Evolutionary conservation across 2,888 invertebrate species (phyloP), one percentile per base, ranked within the genome.

Genomic region (Acheta domesticus): DNA sequence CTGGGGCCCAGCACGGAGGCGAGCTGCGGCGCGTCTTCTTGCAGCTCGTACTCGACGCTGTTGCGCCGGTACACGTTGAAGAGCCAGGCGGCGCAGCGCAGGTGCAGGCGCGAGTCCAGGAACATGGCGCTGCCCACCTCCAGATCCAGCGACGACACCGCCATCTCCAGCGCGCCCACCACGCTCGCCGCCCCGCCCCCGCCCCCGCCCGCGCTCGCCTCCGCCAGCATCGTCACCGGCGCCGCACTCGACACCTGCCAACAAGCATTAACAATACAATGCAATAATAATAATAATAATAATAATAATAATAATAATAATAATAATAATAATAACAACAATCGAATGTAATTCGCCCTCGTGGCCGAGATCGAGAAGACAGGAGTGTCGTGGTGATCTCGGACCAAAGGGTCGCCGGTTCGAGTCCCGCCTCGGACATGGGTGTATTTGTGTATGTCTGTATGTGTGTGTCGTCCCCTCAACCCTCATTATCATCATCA

Each of bases 31-130:
- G 89, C 90, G 79, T 91, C 89, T 80, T 91, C 91, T 75, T 89
- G 88, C 80, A 91, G 87, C 75, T 91, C 90, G 81, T 91, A 85
- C 77, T 90, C 91, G 82, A 90, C 87, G 85, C 91, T 91, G 78
- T 89, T 89, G 21, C 80, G 82, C 83, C 89, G 89, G 88, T 91
- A 91, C 81, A 91, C 87, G 83, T 90, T 89, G 84, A 90, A 91
- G 83, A 91, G 88, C 20, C 89, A 88, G 50, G 91, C 91, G 85
- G 91, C 91, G 85, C 91, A 91, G 80, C 91, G 89, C 82, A 91
- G 86, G 20, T 88, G 84, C 83, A 85, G 83, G 79, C 82, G 81
- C 0, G 84, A 83, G 12, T 83, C 83, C 11, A 81, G 82, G 78
- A 83, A 84, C 75, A 81, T 78, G 11, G 79, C 74, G 14, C 81